Conservation (phyloP, 2,888 invertebrate genomes). For the Abrostola triplasia region DNA sequence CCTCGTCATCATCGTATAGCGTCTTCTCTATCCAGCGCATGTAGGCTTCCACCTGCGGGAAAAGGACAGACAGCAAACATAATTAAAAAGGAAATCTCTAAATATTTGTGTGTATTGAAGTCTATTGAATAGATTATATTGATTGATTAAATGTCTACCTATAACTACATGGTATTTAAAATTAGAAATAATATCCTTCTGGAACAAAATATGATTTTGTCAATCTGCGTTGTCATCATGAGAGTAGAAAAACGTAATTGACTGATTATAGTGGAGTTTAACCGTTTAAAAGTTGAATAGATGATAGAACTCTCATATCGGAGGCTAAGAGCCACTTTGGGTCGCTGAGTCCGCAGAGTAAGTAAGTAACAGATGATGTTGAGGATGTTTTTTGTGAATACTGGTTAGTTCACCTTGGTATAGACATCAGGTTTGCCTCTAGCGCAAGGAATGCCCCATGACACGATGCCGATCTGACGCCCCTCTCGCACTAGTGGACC, state of each 20-base stretch:
- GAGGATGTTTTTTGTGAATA: background rate
- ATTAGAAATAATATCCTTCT: background rate
- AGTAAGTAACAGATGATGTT: no score
- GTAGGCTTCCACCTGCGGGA: constrained; percentile 77
- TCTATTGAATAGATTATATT: background rate
- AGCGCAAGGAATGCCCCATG: constrained; percentile 86
- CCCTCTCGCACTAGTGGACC: constrained; percentile 85
- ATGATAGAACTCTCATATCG: no score
- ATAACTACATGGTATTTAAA: no score
- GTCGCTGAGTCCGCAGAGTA: no score
- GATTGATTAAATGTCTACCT: no score
- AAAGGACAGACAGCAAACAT: background rate
- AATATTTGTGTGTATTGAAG: no score
- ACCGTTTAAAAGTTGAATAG: no score
- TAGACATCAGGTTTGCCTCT: constrained; percentile 85
- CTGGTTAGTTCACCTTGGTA: constrained; percentile 71
- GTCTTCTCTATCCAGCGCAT: constrained; percentile 85
- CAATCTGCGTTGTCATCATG: background rate
- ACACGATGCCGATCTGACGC: constrained; percentile 83
- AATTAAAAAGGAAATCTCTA: background rate
- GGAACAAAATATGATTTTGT: background rate
- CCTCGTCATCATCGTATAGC: constrained; percentile 78
- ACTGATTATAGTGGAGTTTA: no score
- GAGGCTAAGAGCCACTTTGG: no score
- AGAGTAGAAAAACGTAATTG: no score